Evolutionary conservation across 2,888 invertebrate species (phyloP).

Genomic region (Spodoptera exigua): DNA sequence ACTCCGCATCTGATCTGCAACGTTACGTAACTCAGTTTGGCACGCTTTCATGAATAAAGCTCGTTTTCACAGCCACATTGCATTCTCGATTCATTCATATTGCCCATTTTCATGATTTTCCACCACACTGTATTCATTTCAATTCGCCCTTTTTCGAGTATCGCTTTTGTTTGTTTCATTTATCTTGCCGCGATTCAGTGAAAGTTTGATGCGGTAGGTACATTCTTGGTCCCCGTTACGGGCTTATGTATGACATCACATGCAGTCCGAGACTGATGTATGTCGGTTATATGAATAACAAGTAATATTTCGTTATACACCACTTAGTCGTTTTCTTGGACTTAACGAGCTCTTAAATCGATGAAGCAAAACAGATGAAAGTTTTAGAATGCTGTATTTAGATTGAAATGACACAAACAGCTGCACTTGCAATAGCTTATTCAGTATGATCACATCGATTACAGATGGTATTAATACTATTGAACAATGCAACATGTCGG

Average conservation of each 20-base stretch:
- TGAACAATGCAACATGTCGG: conserved; percentile 30
- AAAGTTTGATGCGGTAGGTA: conserved; percentile 45
- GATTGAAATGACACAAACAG: neutral
- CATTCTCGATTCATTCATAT: conserved; percentile 50
- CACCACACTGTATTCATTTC: conserved; percentile 19
- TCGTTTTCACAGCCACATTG: conserved; percentile 34
- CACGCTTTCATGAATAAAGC: conserved; percentile 65
- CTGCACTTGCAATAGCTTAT: conserved; percentile 10
- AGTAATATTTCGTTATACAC: conserved; percentile 12
- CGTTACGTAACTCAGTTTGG: conserved; percentile 77
- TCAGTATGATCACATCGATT: conserved; percentile 15
- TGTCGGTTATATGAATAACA: conserved; percentile 28
- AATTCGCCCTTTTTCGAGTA: conserved; percentile 18
- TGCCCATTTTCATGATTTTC: conserved; percentile 44
- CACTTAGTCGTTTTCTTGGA: conserved; percentile 3
- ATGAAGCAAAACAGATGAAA: no score
- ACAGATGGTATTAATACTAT: conserved; percentile 24
- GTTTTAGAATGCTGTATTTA: no score
- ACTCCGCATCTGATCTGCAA: conserved; percentile 80
- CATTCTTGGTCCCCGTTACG: conserved; percentile 28
- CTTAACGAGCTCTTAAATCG: neutral
- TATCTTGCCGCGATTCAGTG: conserved; percentile 39
- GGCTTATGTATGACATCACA: conserved; percentile 41
- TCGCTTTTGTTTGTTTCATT: conserved; percentile 39
- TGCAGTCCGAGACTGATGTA: conserved; percentile 15